Conservation (phyloP, 2,888 invertebrate species). For the Venusia cambrica region DNA sequence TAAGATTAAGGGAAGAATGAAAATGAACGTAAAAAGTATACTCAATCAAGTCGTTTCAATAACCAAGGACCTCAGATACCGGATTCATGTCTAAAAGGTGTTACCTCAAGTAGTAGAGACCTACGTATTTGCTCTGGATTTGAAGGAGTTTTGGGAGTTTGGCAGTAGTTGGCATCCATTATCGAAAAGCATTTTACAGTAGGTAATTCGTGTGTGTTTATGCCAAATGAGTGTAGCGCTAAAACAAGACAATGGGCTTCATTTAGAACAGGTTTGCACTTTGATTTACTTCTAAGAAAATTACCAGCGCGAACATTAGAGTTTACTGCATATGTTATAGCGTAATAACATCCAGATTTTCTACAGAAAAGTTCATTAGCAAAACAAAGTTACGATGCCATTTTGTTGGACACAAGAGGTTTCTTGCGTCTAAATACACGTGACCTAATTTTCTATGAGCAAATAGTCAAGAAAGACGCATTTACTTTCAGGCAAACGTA, state of each 20-base stretch:
- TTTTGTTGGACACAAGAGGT: conserved; percentile 40
- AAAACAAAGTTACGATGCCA: conserved; percentile 43
- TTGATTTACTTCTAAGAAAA: conserved; percentile 48
- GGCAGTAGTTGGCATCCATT: no score
- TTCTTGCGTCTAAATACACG: conserved; percentile 18
- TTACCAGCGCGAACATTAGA: conserved; percentile 49
- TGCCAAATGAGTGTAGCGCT: background rate
- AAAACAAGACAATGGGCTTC: conserved; percentile 5
- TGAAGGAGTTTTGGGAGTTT: no score
- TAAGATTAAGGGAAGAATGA: conserved; percentile 17
- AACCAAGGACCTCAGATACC: no score
- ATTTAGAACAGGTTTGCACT: conserved; percentile 30
- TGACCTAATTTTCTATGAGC: conserved; percentile 12
- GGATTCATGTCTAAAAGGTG: no score
- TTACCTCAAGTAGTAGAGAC: no score
- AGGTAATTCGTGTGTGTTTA: background rate
- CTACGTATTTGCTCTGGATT: no score
- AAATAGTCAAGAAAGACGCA: no score
- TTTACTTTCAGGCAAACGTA: no score
- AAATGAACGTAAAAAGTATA: conserved; percentile 18
- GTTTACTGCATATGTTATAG: conserved; percentile 51
- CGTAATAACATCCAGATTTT: conserved; percentile 37
- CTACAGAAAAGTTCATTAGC: conserved; percentile 45
- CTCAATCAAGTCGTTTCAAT: conserved; percentile 1
- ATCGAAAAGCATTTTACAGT: no score